Percentiles rank a stretch among this genome's conserved stretches.
phyloP scores from a whole-genome alignment of 2,888 invertebrate genomes.

The Meteorus colon region DNA sequence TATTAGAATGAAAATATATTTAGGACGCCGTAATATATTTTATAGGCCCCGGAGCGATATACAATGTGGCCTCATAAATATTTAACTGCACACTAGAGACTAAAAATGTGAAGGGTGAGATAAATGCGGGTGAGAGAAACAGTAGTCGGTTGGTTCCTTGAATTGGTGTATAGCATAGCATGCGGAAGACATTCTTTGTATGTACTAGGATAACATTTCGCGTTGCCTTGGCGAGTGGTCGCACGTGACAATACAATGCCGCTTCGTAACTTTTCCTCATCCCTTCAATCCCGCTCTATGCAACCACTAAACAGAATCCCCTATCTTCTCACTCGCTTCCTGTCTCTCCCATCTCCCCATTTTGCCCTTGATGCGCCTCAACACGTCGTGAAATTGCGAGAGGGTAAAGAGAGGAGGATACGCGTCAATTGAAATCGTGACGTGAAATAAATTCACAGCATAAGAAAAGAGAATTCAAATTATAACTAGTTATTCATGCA shows the following conservation, averaged over 20 bases:
- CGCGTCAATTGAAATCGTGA: conserved; percentile 23
- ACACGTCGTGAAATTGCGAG: conserved; percentile 4
- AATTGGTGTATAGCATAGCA: conserved; percentile 10
- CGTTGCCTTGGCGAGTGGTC: conserved; percentile 65
- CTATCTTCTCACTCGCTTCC: not conserved
- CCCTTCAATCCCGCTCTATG: conserved; percentile 41
- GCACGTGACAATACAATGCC: conserved; percentile 71
- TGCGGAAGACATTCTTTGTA: conserved; percentile 29
- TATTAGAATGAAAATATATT: conserved; percentile 11
- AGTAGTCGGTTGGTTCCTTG: not conserved
- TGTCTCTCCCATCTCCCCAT: not conserved
- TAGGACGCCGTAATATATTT: conserved; percentile 8
- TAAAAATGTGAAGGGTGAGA: conserved; percentile 26
- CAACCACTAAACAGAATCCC: not conserved
- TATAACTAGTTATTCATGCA: too few species aligned
- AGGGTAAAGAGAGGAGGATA: not conserved
- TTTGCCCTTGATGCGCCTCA: not conserved
- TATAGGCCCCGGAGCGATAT: not conserved
- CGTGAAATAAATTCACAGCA: not conserved
- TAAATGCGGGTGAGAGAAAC: not conserved
- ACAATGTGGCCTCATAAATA: conserved; percentile 24
- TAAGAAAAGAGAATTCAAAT: too few species aligned
- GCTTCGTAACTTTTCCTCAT: conserved; percentile 63
- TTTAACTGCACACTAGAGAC: conserved; percentile 37
- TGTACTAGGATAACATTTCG: conserved; percentile 58